phyloP scores from a whole-genome alignment of 2,797 vertebrate species.

The Malacoctenus gilli region DNA sequence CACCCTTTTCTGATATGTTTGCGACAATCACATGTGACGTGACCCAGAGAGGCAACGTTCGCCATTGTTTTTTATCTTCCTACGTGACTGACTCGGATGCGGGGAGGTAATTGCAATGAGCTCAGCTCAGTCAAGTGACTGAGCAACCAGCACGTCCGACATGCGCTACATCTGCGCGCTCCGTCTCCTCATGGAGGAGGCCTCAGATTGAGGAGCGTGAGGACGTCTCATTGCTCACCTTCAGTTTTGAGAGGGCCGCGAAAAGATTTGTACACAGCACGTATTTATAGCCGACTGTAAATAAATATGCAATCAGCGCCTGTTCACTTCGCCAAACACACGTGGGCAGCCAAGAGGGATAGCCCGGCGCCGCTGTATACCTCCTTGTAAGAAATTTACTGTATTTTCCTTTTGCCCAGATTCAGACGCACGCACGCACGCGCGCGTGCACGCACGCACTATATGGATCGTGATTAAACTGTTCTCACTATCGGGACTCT shows the following conservation, averaged over 20 bases:
- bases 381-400: too few species aligned
- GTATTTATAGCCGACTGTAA: conserved; percentile 52
- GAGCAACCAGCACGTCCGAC: not conserved
- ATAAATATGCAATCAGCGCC: conserved; percentile 58
- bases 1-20: conserved; percentile 48
- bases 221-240: conserved; percentile 6
- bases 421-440: conserved; percentile 7
- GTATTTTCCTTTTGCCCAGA: conserved; percentile 1
- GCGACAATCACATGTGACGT: conserved; percentile 36
- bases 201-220: conserved; percentile 15
- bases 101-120: too few species aligned
- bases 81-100: not conserved
- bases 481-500: conserved; percentile 45
- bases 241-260: conserved; percentile 18
- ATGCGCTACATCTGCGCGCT: conserved; percentile 11
- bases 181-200: conserved; percentile 13
- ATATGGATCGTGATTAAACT: conserved; percentile 51
- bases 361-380: not conserved
- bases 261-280: conserved; percentile 23
- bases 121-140: too few species aligned
- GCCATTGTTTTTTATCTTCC: conserved; percentile 35
- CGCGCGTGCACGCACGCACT: not conserved
- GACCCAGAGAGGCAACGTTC: conserved; percentile 39
- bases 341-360: conserved; percentile 28
- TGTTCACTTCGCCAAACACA: conserved; percentile 39